Conservation (phyloP, 2,113 vertebrate genomes). For the Sinosuthora webbiana region DNA sequence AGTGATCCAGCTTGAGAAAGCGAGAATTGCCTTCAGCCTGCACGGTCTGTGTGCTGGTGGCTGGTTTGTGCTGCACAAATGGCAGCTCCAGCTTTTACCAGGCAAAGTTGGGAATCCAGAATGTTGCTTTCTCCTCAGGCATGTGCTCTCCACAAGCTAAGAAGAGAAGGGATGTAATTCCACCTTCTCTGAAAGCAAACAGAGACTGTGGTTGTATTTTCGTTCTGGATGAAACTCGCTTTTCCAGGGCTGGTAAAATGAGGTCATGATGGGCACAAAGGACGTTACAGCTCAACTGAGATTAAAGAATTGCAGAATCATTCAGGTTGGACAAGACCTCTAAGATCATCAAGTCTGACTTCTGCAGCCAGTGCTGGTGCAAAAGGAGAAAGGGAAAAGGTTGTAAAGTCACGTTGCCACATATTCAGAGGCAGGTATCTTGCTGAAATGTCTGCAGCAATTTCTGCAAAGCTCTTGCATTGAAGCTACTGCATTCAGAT, state of each 20-base stretch:
- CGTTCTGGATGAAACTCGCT: not conserved
- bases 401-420: not conserved
- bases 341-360: not conserved
- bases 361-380: not conserved
- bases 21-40: not conserved
- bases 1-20: not conserved
- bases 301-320: not conserved
- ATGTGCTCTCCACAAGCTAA: not conserved
- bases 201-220: not conserved
- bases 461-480: not conserved
- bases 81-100: not conserved
- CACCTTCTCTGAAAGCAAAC: not conserved
- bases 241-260: not conserved
- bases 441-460: not conserved
- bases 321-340: not conserved
- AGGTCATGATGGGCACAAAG: rapidly evolving
- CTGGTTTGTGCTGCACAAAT: rapidly evolving
- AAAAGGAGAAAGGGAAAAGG: not conserved
- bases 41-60: not conserved
- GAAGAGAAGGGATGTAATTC: not conserved
- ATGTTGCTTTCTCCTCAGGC: not conserved
- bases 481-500: not conserved
- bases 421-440: not conserved
- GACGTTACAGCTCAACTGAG: not conserved
- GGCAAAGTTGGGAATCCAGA: not conserved